phyloP scores from a whole-genome alignment of 2,113 vertebrate genomes.

The Phrynosoma blainvillii region DNA sequence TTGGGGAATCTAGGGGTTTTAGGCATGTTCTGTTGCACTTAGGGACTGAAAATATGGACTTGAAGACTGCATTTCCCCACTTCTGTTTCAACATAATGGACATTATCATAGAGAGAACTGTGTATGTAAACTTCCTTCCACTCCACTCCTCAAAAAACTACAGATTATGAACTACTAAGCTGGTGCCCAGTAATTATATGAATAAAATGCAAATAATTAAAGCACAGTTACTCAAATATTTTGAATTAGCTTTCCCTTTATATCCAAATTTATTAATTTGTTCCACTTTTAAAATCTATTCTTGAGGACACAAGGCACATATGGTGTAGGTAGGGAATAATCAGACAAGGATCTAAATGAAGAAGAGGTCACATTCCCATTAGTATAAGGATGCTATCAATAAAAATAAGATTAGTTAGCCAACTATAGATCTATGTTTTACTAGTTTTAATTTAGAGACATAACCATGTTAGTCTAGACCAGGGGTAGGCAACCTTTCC shows the following conservation, averaged over 20 bases:
- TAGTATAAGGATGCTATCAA: neutral
- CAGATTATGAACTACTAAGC: no score
- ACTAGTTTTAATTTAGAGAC: neutral
- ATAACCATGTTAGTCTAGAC: no score
- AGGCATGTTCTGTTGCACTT: no score
- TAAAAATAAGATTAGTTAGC: neutral
- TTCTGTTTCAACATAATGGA: no score
- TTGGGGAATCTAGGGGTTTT: no score
- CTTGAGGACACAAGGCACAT: neutral
- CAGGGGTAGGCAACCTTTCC: no score
- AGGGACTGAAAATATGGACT: no score
- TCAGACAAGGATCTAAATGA: neutral
- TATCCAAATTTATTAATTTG: neutral
- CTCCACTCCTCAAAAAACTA: no score
- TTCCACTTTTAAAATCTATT: neutral
- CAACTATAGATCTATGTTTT: neutral
- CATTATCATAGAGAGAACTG: no score
- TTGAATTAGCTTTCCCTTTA: neutral
- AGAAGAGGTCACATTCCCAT: neutral
- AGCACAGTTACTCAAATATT: neutral
- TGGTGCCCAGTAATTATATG: neutral
- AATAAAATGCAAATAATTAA: neutral
- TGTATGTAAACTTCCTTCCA: no score
- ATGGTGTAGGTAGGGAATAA: neutral
- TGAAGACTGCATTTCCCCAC: no score